Evolutionary conservation across 2,797 vertebrate genomes (phyloP).

Genomic region (Saxicola maurus): DNA sequence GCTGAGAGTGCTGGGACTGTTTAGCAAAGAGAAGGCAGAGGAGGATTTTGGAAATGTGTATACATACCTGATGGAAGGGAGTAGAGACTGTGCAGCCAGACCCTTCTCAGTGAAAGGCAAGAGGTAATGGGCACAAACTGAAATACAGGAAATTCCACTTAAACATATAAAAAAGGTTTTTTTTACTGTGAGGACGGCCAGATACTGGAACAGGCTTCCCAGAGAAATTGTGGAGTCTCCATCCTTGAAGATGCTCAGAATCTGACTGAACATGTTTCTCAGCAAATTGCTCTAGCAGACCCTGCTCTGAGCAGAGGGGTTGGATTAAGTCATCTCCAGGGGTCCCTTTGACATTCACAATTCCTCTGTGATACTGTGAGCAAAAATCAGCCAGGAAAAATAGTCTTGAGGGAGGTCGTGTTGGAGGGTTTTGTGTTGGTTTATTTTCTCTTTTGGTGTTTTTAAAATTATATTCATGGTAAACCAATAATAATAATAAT

Average conservation of each 20-base stretch:
- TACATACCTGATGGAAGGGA: background rate
- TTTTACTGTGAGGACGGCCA: background rate
- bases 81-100: background rate
- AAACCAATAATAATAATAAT: background rate
- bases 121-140: background rate
- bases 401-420: background rate
- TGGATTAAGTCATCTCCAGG: background rate
- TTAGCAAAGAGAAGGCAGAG: background rate
- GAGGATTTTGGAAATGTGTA: background rate
- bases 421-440: accelerated
- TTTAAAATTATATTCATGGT: background rate
- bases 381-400: background rate
- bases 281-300: background rate
- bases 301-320: background rate
- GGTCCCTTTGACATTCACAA: background rate
- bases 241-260: background rate
- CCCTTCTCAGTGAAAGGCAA: background rate
- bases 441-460: background rate
- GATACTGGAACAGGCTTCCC: background rate
- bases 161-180: background rate
- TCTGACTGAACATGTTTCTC: background rate
- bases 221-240: background rate
- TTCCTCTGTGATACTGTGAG: background rate
- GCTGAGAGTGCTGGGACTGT: background rate
- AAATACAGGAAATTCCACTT: background rate